Conservation (phyloP, 2,113 vertebrate genomes). For the Bungarus multicinctus region DNA sequence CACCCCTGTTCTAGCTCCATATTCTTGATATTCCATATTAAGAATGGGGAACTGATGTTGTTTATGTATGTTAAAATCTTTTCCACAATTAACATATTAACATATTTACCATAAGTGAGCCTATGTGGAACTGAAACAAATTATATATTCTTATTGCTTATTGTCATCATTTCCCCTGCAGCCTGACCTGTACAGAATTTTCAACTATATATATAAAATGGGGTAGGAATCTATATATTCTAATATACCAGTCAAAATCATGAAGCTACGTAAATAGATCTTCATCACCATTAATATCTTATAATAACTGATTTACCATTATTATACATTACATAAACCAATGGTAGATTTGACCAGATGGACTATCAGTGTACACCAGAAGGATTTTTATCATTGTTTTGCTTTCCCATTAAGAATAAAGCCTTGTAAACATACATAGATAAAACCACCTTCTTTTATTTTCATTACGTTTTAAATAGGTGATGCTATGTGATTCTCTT, state of each 20-base stretch:
- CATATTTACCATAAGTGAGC: neutral
- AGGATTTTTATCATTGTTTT: neutral
- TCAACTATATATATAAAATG: no score
- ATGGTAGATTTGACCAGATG: neutral
- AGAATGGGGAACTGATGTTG: neutral
- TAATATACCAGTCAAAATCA: neutral
- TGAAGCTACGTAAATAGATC: neutral
- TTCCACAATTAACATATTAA: neutral
- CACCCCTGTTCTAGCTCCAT: neutral
- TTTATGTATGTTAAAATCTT: neutral
- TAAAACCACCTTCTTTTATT: neutral
- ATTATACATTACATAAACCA: neutral
- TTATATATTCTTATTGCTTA: neutral
- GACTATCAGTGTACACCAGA: neutral
- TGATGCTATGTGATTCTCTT: constrained; percentile 14
- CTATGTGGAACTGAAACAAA: neutral
- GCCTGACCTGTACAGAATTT: neutral
- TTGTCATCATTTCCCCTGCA: neutral
- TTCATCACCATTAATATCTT: no score
- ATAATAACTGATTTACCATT: neutral
- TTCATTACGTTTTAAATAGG: neutral
- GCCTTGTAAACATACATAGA: constrained; percentile 15
- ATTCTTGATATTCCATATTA: neutral
- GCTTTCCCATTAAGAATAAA: neutral
- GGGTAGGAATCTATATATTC: neutral